Base-by-base conservation (phyloP, 1,140 invertebrate species). In the Heliconius melpomene region DNA sequence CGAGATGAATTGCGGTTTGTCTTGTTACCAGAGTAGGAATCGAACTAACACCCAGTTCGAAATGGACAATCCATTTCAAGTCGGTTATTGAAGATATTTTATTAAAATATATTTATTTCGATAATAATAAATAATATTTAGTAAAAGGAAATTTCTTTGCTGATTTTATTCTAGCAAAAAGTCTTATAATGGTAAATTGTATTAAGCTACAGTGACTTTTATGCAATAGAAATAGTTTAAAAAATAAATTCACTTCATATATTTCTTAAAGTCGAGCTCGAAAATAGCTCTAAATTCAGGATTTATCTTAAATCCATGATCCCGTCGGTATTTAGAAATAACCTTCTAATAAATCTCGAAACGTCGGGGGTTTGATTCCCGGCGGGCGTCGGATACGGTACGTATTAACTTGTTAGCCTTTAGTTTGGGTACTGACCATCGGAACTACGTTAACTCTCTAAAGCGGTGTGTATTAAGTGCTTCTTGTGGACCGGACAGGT, bases 291-390 rank as follows among this genome's bases (percentile, higher is more conserved):
- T 66, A 13, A 66, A 66, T 26, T 66, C 23, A 6, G 87, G 90
- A 90, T 91, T 94, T 91, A 92, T 92, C 89, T 91, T 90, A 87
- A 91, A 87, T 84, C 85, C 85, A 83, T 82, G 79, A 87, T 86
- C 86, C 85, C 76, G 79, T 71, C 84, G 81, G 87, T 86, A 82
- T 89, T 89, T 88, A 89, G 87, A 85, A 89, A 86, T 90, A 89
- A 84, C 86, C 90, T 89, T 86, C 90, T 89, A 92, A 94, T 93
- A 94, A 93, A 93, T 93, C 89, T 90, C 85, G 85, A 85, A 83
- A 75, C 85, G 85, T 88, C 84, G 88, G 86, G 87, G 88, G 88
- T 93, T 92, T 87, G 90, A 91, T 86, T 92, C 91, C 89, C 91
- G 87, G 60, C 80, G 88, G 90, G 81, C 82, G 74, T 74, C 54